Conservation (phyloP, 2,888 invertebrate species). For the Hypsopygia costalis region DNA sequence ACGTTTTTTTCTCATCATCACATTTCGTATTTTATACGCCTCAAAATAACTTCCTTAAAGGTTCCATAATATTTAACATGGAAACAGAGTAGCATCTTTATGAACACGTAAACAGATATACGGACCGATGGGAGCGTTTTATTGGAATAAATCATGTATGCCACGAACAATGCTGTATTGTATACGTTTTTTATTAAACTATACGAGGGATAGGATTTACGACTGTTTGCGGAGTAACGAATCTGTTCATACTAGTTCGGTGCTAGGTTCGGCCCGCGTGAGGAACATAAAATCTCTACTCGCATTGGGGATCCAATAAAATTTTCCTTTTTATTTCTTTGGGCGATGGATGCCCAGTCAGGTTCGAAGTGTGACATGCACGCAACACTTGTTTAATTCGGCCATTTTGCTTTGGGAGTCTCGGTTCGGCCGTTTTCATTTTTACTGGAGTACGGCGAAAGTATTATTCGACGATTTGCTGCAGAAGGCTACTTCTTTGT, state of each 20-base stretch:
- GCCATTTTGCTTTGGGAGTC: not conserved
- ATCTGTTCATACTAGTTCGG: slow-evolving; percentile 46
- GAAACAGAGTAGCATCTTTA: not conserved
- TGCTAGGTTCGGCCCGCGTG: slow-evolving; percentile 31
- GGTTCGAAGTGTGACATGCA: slow-evolving; percentile 9
- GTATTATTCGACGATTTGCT: too few relatives aligned
- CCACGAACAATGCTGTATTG: slow-evolving; percentile 33
- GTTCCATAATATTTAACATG: not conserved
- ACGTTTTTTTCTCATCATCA: not conserved
- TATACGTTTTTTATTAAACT: slow-evolving; percentile 23
- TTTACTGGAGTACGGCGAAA: not conserved
- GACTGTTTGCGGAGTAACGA: slow-evolving; percentile 55
- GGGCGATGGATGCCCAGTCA: slow-evolving; percentile 30
- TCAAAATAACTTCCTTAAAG: not conserved
- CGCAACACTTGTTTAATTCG: slow-evolving; percentile 1
- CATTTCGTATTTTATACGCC: not conserved
- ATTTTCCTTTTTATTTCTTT: slow-evolving; percentile 46
- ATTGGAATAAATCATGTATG: slow-evolving; percentile 59
- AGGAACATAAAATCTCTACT: slow-evolving; percentile 52
- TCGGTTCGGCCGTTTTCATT: not conserved
- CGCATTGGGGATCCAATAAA: slow-evolving; percentile 46
- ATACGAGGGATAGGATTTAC: slow-evolving; percentile 58
- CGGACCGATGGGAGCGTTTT: slow-evolving; percentile 20
- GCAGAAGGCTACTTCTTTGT: too few relatives aligned
- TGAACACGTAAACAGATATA: not conserved